phyloP scores from a whole-genome alignment of 2,113 vertebrate species.

The Stomatorhinus ivindoensis region DNA sequence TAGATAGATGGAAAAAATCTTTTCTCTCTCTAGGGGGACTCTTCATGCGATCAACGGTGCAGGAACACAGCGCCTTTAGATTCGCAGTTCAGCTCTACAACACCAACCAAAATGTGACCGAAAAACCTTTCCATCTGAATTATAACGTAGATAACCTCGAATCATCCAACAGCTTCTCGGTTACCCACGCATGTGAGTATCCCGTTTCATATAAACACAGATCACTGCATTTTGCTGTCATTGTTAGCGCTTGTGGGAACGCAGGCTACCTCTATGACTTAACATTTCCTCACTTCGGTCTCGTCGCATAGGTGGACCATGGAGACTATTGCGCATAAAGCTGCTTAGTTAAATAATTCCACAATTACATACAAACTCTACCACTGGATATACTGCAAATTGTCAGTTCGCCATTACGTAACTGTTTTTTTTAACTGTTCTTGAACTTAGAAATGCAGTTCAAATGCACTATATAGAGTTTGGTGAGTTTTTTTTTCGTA shows the following conservation, averaged over 20 bases:
- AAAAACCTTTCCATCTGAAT: conserved; percentile 97
- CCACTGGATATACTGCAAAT: neutral
- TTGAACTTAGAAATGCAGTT: neutral
- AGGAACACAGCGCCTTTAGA: conserved; percentile 98
- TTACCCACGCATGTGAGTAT: conserved; percentile 98
- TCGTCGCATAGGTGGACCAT: neutral
- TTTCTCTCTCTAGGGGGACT: conserved; percentile 76
- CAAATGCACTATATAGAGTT: neutral
- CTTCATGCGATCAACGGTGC: conserved; percentile 97
- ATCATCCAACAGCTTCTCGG: conserved; percentile 98
- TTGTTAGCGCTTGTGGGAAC: neutral
- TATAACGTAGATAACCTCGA: conserved; percentile 98
- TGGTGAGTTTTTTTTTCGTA: neutral
- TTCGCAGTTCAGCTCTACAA: conserved; percentile 99
- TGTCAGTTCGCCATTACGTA: neutral
- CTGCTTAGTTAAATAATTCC: neutral
- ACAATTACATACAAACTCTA: neutral
- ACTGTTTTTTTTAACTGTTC: neutral
- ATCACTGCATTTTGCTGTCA: conserved; percentile 12
- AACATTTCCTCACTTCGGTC: conserved; percentile 8
- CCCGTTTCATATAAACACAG: conserved; percentile 32
- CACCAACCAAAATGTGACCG: conserved; percentile 98
- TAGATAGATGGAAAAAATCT: neutral
- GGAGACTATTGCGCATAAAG: conserved; percentile 8
- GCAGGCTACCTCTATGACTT: neutral